Conservation (phyloP, 2,113 vertebrate genomes). For the Coregonus clupeaformis region DNA sequence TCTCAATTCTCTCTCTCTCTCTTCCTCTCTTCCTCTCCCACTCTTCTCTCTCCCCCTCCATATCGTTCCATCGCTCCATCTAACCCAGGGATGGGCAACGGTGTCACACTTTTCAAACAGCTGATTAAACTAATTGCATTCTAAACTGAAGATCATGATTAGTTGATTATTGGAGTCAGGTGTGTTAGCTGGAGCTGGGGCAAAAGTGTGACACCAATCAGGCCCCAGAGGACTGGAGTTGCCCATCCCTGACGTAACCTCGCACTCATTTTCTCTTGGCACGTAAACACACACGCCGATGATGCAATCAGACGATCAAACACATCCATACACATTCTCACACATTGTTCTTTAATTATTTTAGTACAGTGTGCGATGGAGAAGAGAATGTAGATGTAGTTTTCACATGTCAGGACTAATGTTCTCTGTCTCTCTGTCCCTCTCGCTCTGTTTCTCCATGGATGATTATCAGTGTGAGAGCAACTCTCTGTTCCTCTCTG, state of each 20-base stretch:
- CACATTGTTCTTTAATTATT: background rate
- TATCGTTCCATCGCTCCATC: background rate
- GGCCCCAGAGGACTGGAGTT: too few species aligned
- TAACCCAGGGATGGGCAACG: too few species aligned
- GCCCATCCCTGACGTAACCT: background rate
- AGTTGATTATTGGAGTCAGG: too few species aligned
- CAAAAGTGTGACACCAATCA: too few species aligned
- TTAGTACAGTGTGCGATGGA: background rate
- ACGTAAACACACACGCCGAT: background rate
- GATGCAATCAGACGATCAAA: background rate
- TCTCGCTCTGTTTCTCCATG: background rate
- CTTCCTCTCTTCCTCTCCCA: background rate
- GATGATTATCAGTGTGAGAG: constrained; percentile 1
- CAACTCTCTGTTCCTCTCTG: background rate
- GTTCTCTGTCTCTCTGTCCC: background rate
- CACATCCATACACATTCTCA: background rate
- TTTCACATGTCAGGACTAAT: background rate
- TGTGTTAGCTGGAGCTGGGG: too few species aligned
- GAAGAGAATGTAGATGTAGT: background rate
- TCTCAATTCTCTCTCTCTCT: background rate
- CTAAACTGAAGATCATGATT: too few species aligned
- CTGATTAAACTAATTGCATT: too few species aligned
- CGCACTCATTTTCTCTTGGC: background rate
- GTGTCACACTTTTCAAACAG: too few species aligned
- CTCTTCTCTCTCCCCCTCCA: background rate